Evolutionary conservation across 1,140 invertebrate genomes (phyloP), one percentile per base, ranked within the genome.

Genomic region (Magallana angulata): DNA sequence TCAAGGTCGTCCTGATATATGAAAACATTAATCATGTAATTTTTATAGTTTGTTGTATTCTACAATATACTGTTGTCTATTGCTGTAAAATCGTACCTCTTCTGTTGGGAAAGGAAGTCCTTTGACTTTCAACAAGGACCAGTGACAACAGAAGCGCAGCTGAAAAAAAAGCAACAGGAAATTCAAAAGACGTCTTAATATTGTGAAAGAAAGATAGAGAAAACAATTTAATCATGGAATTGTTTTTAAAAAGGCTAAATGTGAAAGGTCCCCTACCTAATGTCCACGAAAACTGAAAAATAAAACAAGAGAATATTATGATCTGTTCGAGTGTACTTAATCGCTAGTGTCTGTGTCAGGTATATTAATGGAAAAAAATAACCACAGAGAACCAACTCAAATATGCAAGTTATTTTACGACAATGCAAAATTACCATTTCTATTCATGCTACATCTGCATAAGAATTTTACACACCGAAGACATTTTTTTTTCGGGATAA

Each of bases 61-160:
- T 4, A 48, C 3, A 48, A 48, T 48, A 48, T 48, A 48, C 36
- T 48, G 5, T 48, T 48, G 36, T 2, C 36, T 48, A 48, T 5
- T 48, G 36, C 36, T 48, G 36, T 48, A 48, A 48, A 76, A n/a
- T 12, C 9, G 36, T 76, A 76, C 68, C 8, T 76, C 24, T 30
- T 30, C 36, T 7, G 24, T 36, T 30, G 12, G 68, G 68, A 30
- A 30, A 36, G 68, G 68, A 1, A 48, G 7, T 9, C 24, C 24
- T 11, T 30, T 76, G 68, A 30, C 24, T 76, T 7, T 9, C 12
- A 30, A 76, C 68, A 11, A 76, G 68, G 24, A 36, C 24, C 12
- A 30, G 68, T 12, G 68, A 76, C 68, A 76, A 30, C 9, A 76
- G 68, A 30, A 76, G 68, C 24, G 36, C 68, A 76, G 36, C 68